These are phyloP conservation scores for Apomyelois bistriatella DNA, from an alignment of 2,888 invertebrate species.

Conservation along the genomic window DNA sequence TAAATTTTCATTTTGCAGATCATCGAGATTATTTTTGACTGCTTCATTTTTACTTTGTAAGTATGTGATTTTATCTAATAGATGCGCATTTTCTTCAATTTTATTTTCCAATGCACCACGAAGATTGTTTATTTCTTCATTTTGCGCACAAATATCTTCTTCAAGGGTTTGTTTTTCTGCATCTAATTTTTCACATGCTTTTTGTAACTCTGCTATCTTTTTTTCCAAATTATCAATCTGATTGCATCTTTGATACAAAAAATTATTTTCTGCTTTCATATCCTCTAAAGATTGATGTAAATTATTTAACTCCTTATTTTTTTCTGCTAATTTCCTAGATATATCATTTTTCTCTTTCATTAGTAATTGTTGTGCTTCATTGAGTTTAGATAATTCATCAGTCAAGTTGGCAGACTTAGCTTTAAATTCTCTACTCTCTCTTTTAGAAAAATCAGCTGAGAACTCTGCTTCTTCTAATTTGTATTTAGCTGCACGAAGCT, in stretches of 20 bases:
- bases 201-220: constrained; percentile 25
- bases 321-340: constrained; percentile 34
- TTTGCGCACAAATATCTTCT: constrained; percentile 38
- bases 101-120: constrained; percentile 39
- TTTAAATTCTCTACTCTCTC: constrained; percentile 41
- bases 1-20: constrained; percentile 43
- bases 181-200: constrained; percentile 29
- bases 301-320: constrained; percentile 31
- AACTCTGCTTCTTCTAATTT: constrained; percentile 39
- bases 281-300: constrained; percentile 24
- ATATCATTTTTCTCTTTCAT: constrained; percentile 37
- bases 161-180: constrained; percentile 38
- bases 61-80: constrained; percentile 34
- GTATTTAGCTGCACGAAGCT: constrained; percentile 33
- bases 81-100: constrained; percentile 44
- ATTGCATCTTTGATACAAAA: constrained; percentile 28
- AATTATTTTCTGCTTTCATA: constrained; percentile 30
- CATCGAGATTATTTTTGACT: constrained; percentile 31
- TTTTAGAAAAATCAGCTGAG: constrained; percentile 37
- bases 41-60: constrained; percentile 33
- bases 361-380: constrained; percentile 31
- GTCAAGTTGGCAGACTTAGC: constrained; percentile 35
- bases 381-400: constrained; percentile 35
- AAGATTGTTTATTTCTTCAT: constrained; percentile 39
- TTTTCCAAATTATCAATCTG: constrained; percentile 19